Evolutionary conservation across 2,113 vertebrate species (phyloP), one percentile per base, ranked within the genome.

Genomic region (Neoarius graeffei): DNA sequence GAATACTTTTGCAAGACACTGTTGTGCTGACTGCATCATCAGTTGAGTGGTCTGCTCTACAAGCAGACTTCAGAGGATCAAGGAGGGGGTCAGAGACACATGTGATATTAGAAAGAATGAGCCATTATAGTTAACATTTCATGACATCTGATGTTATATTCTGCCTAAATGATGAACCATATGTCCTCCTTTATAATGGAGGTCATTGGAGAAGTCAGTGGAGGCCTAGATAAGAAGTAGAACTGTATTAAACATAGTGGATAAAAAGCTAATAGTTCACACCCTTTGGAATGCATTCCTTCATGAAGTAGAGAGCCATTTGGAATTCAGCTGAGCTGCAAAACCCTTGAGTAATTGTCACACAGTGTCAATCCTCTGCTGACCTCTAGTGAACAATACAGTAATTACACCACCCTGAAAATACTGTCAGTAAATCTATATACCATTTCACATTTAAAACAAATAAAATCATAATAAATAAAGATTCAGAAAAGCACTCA

Each of bases 331-430:
- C 30, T 73, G 69, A 42, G 27, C 15, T 71, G 69, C 69, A 42
- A 42, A 9, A 10, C 15, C 7, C 17, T 30, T 8, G 50, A 77
- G 50, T n/a, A 4, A 77, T 3, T 52, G 48, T 4, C 9, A 77
- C 6, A 25, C 19, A 76, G 25, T 76, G 35, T 14, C 48, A 50
- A 50, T 20, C 73, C 35, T 27, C 56, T 17, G n/a, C 85, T 86
- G 85, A 77, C 85, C 35, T 64, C 73, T 86, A 77, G 73, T 86
- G 73, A 57, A 19, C 35, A 86, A 48, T 15, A 11, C n/a, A 27
- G 77, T 48, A 64, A 62, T 85, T 85, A 85, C 84, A 42, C 25
- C 11, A 30, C 74, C 54, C 52, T 74, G 84, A 30, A 27, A 67
- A 67, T 67, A 64, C 23, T 25, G 9, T 64, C 23, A 64, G 23